Percentiles rank a stretch among this genome's conserved stretches.
Conservation (phyloP, 2,888 invertebrate genomes). For the Saturnia pavonia region DNA sequence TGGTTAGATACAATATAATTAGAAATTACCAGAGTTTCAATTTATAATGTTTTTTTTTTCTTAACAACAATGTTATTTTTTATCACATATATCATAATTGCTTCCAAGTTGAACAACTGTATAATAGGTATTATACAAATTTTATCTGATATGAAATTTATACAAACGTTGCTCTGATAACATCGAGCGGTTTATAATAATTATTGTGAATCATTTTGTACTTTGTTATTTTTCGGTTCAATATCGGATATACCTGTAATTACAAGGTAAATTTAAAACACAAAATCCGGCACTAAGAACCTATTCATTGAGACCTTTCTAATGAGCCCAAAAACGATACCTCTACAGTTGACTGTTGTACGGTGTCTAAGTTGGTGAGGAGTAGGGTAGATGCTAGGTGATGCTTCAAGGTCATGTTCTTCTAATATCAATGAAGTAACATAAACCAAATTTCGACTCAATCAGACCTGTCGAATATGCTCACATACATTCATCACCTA, state of each 20-base stretch:
- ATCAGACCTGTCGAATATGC: no score
- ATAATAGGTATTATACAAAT: conserved; percentile 14
- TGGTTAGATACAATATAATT: neutral
- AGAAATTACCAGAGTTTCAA: neutral
- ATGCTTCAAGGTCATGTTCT: no score
- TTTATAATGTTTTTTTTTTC: neutral
- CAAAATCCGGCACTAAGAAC: no score
- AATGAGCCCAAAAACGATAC: no score
- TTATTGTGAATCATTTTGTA: conserved; percentile 15
- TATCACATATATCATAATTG: neutral
- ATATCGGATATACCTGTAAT: neutral
- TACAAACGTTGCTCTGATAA: conserved; percentile 12
- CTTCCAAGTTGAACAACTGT: neutral
- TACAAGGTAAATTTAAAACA: no score
- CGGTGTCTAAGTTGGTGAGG: no score
- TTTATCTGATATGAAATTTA: conserved; percentile 21
- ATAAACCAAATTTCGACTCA: no score
- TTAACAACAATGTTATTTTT: neutral
- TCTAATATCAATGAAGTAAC: no score
- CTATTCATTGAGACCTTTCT: no score
- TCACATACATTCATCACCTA: no score
- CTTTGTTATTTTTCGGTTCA: neutral
- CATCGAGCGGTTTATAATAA: conserved; percentile 20
- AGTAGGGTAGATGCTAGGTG: no score
- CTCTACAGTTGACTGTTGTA: no score